Evolutionary conservation across 1,140 invertebrate species (phyloP).

Genomic region (Zaprionus capensis): DNA sequence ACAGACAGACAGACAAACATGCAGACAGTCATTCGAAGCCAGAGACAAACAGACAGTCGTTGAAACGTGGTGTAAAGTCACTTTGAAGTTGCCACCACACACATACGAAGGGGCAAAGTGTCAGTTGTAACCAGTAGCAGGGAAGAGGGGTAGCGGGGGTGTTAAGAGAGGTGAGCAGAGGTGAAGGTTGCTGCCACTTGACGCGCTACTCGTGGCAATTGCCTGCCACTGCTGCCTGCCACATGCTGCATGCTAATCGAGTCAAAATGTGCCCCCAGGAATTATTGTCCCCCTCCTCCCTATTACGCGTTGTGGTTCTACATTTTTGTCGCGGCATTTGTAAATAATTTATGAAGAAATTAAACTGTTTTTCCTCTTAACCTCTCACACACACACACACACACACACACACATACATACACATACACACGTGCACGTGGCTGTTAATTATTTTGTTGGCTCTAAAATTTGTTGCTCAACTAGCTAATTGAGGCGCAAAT

Average conservation of each 20-base stretch:
- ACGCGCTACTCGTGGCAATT: conserved; percentile 25
- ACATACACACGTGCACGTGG: neutral
- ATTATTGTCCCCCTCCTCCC: neutral
- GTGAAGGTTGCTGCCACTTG: too few species aligned
- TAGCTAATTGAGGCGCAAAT: conserved; percentile 36
- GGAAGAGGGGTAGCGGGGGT: too few species aligned
- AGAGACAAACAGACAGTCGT: conserved; percentile 7
- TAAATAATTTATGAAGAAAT: conserved; percentile 59
- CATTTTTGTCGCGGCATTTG: conserved; percentile 40
- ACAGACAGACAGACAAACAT: neutral
- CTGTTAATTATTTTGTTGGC: conserved; percentile 26
- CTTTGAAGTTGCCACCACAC: conserved; percentile 46
- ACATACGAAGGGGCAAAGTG: neutral
- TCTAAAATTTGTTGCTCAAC: conserved; percentile 1
- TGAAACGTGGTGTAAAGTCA: conserved; percentile 32
- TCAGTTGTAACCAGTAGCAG: neutral
- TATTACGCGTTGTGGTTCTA: conserved; percentile 30
- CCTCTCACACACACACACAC: neutral
- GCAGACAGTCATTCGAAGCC: neutral
- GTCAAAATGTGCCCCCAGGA: conserved; percentile 48
- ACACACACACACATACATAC: neutral
- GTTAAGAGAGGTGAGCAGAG: neutral
- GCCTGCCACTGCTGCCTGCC: conserved; percentile 32
- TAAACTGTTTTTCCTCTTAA: conserved; percentile 44
- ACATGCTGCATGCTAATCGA: conserved; percentile 54